A percentile compares a stretch with the other conserved stretches of the same genome.
Evolutionary conservation across 2,888 invertebrate genomes (phyloP).

Genomic region (Lampropteryx suffumata): DNA sequence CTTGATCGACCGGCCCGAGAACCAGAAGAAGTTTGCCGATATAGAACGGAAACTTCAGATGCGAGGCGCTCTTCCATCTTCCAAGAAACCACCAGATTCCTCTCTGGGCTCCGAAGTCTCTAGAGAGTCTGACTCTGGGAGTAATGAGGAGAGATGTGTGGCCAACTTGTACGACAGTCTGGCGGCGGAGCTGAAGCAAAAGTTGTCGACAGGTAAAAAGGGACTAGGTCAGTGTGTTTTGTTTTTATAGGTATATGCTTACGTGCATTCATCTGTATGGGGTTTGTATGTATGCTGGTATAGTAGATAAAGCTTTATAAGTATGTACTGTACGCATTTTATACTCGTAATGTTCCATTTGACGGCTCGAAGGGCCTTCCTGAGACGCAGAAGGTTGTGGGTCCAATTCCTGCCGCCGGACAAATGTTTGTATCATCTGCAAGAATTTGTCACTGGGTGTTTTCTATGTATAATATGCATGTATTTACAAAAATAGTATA

Average conservation of each 20-base stretch:
- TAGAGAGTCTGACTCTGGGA: constrained; percentile 87
- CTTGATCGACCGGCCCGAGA: constrained; percentile 91
- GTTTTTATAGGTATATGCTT: constrained; percentile 50
- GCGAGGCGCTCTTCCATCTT: constrained; percentile 81
- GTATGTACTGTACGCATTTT: background rate
- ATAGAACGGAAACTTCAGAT: constrained; percentile 85
- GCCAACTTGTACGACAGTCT: constrained; percentile 94
- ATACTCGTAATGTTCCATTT: too few species aligned
- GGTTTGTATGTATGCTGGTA: constrained; percentile 42
- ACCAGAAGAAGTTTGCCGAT: constrained; percentile 92
- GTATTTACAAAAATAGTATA: too few species aligned
- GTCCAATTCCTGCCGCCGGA: too few species aligned
- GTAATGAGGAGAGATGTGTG: constrained; percentile 86
- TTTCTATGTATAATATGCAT: too few species aligned
- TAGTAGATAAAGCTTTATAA: constrained; percentile 20
- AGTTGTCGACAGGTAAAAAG: constrained; percentile 83
- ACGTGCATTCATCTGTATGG: constrained; percentile 34
- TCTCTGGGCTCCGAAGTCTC: constrained; percentile 90
- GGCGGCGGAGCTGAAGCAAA: constrained; percentile 92
- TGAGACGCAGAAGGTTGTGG: too few species aligned
- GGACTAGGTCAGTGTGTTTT: constrained; percentile 71
- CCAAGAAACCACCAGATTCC: constrained; percentile 87
- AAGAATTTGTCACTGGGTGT: too few species aligned
- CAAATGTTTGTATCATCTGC: too few species aligned
- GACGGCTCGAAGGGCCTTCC: too few species aligned